Base-by-base conservation (phyloP, 2,888 invertebrate genomes). In the Mythimna albipuncta region DNA sequence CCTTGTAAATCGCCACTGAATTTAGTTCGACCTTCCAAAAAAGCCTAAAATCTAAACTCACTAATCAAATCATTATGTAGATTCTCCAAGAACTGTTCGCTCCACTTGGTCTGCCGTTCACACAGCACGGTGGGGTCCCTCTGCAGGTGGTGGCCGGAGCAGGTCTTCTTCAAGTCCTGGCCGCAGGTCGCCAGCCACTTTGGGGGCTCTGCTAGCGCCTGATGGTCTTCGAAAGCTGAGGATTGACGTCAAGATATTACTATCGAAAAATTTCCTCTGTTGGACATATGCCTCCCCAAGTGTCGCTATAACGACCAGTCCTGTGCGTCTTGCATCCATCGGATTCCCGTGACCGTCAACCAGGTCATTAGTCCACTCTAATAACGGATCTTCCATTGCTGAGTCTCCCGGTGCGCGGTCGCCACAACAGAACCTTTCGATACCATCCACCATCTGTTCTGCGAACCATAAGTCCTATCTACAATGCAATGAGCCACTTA, bases 31-130 rank as follows among this genome's bases (percentile, higher is more conserved):
- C 4, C 13, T 44, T 44, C 6, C 47, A 19, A 50, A 19, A 52
- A 54, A 16, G 26, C 9, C n/a, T 2, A 50, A 38, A 38, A 26
- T 41, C 0, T 2, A 1, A 0, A 87, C 93, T 89, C 79, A 97
- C 97, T 96, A 89, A 96, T 97, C 9, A 97, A 90, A 83, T 97
- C 97, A 58, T 96, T 93, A 76, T 97, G 97, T 4, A 97, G 92
- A 59, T 95, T 93, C 88, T 96, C 96, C 64, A 97, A 84, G 82
- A 97, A 97, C 81, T 97, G 96, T 41, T 97, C 97, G 52, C 97
- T 97, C 97, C 97, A 97, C 91, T 97, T 97, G 1, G 97, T 97
- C 91, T 97, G 97, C 21, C 97, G 90, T 64, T 97, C 94, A 87
- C 97, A 97, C 1, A 97, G 92, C 80, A 88, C 90, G 54, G 84